Percentiles rank a stretch among this genome's conserved stretches.
Conservation (phyloP, 1,140 invertebrate species). For the Diabrotica undecimpunctata region DNA sequence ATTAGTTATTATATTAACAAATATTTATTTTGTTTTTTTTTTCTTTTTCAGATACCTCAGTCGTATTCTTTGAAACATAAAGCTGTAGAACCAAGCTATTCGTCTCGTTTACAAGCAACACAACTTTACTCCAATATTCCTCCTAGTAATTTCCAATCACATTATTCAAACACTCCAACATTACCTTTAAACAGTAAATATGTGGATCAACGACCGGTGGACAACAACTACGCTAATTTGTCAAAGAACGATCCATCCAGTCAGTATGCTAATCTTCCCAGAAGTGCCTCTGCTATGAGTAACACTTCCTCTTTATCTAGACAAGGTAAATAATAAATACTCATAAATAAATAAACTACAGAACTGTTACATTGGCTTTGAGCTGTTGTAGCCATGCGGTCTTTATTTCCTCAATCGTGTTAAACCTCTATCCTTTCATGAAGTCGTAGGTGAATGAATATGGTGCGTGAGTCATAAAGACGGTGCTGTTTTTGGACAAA, state of each 20-base stretch:
- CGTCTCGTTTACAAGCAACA: constrained; percentile 44
- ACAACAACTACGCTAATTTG: constrained; percentile 37
- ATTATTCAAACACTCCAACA: constrained; percentile 31
- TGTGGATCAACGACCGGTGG: constrained; percentile 13
- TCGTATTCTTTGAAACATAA: constrained; percentile 44
- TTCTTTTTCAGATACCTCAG: constrained; percentile 40
- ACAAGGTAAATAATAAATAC: constrained; percentile 19
- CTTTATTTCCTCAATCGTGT: too few species aligned
- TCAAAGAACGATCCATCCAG: constrained; percentile 21
- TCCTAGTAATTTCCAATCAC: constrained; percentile 20
- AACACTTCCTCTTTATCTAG: constrained; percentile 27
- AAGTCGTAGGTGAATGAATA: too few species aligned
- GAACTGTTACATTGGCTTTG: too few species aligned
- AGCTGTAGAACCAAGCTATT: constrained; percentile 48
- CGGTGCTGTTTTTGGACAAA: too few species aligned
- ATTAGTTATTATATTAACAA: not conserved
- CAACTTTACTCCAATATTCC: constrained; percentile 39
- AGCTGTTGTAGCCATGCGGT: too few species aligned
- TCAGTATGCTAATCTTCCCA: constrained; percentile 27
- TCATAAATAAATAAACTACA: too few species aligned
- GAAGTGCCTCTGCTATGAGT: constrained; percentile 28
- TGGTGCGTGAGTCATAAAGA: too few species aligned
- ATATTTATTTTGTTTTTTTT: not conserved
- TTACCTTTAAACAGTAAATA: constrained; percentile 19
- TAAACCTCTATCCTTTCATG: too few species aligned